phyloP scores from a whole-genome alignment of 2,113 vertebrate species.

The Varanus salvator region DNA sequence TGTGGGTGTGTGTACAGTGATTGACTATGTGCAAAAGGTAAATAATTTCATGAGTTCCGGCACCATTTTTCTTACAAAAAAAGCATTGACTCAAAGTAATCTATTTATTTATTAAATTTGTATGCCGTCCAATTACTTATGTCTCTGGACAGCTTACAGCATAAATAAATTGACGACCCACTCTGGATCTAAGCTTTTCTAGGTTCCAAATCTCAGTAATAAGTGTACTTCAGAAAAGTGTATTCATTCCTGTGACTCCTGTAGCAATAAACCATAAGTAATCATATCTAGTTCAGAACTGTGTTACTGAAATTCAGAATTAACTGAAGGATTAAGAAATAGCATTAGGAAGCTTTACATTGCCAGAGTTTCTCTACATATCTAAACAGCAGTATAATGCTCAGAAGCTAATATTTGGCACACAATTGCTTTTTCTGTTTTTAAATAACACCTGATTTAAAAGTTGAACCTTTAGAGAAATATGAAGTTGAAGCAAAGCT shows the following conservation, averaged over 20 bases:
- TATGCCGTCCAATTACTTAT: too few relatives aligned
- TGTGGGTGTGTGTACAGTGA: too few relatives aligned
- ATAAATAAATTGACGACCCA: too few relatives aligned
- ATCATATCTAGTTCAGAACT: not conserved
- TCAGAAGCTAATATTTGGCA: not conserved
- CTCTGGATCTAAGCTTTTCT: not conserved
- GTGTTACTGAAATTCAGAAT: slow-evolving; percentile 14
- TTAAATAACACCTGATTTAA: slow-evolving; percentile 28
- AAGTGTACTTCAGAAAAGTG: not conserved
- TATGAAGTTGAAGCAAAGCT: not conserved
- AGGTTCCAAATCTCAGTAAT: not conserved
- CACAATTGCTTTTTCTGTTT: slow-evolving; percentile 29
- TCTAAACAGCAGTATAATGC: slow-evolving; percentile 1
- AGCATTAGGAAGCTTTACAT: not conserved
- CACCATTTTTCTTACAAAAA: too few relatives aligned
- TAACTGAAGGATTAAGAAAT: slow-evolving; percentile 35
- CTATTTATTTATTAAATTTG: too few relatives aligned
- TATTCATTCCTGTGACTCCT: not conserved
- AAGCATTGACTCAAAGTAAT: too few relatives aligned
- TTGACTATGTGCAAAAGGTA: too few relatives aligned
- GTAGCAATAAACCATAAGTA: slow-evolving; percentile 13
- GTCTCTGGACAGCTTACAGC: too few relatives aligned
- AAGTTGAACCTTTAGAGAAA: slow-evolving; percentile 12
- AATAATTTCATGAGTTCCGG: too few relatives aligned
- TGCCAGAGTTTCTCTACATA: slow-evolving; percentile 11